Evolutionary conservation across 2,888 invertebrate species (phyloP).

Genomic region (Anaspis maculata): DNA sequence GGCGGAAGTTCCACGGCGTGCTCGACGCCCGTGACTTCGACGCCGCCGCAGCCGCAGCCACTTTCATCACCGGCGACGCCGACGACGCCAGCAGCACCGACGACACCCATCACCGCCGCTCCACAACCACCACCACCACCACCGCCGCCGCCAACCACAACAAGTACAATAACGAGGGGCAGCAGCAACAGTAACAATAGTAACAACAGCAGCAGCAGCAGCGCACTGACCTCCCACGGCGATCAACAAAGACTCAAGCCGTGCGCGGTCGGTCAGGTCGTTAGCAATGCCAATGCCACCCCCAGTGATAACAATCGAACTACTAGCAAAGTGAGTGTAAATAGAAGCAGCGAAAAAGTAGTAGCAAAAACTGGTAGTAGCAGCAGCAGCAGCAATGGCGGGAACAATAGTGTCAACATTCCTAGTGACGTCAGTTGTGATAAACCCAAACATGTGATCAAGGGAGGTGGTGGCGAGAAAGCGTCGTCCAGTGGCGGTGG

Average conservation of each 20-base stretch:
- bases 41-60: slow-evolving; percentile 37
- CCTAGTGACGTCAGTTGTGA: slow-evolving; percentile 19
- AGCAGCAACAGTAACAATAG: slow-evolving; percentile 35
- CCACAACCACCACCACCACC: slow-evolving; percentile 11
- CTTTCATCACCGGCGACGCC: slow-evolving; percentile 28
- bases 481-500: slow-evolving; percentile 1
- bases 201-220: slow-evolving; percentile 17
- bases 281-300: background rate
- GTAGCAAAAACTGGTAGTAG: slow-evolving; percentile 24
- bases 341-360: slow-evolving; percentile 29
- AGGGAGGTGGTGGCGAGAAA: slow-evolving; percentile 3
- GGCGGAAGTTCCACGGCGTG: slow-evolving; percentile 14
- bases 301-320: slow-evolving; percentile 23
- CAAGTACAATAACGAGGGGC: slow-evolving; percentile 27
- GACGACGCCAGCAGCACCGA: slow-evolving; percentile 34
- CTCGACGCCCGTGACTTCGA: slow-evolving; percentile 28
- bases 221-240: slow-evolving; percentile 22
- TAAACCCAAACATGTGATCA: slow-evolving; percentile 5
- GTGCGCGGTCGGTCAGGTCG: slow-evolving; percentile 31
- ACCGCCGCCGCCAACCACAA: slow-evolving; percentile 16
- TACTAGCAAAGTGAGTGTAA: slow-evolving; percentile 38
- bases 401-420: slow-evolving; percentile 23
- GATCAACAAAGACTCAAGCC: slow-evolving; percentile 34
- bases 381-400: too few species aligned
- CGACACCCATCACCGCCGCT: slow-evolving; percentile 18